Percentiles rank a stretch among this genome's conserved stretches.
phyloP scores from a whole-genome alignment of 2,797 vertebrate species.

The Thripadectes ignobilis region DNA sequence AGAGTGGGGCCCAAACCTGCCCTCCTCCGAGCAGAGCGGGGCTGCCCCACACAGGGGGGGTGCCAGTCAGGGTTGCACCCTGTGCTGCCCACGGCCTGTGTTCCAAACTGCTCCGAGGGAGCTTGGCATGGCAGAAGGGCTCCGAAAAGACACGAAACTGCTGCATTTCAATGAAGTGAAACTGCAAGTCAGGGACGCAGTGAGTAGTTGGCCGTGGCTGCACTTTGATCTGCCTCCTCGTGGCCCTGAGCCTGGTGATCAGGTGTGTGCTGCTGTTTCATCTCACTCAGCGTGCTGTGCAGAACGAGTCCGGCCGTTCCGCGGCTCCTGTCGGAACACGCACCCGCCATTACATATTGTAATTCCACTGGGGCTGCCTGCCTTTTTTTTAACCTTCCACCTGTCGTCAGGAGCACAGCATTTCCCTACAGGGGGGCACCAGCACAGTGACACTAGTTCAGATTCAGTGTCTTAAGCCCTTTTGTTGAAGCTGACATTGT shows the following conservation, averaged over 20 bases:
- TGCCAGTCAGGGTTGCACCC: background rate
- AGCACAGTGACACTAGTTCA: background rate
- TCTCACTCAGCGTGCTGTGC: conserved; percentile 32
- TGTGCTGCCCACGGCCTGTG: background rate
- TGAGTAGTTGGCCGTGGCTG: conserved; percentile 1
- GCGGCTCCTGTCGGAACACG: conserved; percentile 54
- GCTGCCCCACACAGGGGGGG: background rate
- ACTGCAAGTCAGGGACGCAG: conserved; percentile 50
- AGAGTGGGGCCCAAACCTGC: background rate
- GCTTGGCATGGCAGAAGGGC: background rate
- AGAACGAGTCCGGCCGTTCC: conserved; percentile 33
- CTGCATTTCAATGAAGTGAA: conserved; percentile 64
- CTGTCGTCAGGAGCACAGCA: too few species aligned
- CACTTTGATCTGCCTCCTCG: conserved; percentile 48
- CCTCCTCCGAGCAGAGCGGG: background rate
- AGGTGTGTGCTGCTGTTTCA: conserved; percentile 29
- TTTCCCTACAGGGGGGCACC: too few species aligned
- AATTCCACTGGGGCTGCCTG: conserved; percentile 7
- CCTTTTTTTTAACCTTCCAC: conserved; percentile 13
- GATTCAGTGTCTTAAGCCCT: background rate
- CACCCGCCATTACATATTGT: background rate
- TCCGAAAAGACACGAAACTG: conserved; percentile 25
- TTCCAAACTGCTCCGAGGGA: background rate
- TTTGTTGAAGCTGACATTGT: background rate
- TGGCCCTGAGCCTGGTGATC: conserved; percentile 21